Percentiles rank a stretch among this genome's conserved stretches.
phyloP scores from a whole-genome alignment of 1,140 invertebrate species.

The Monomorium pharaonis region DNA sequence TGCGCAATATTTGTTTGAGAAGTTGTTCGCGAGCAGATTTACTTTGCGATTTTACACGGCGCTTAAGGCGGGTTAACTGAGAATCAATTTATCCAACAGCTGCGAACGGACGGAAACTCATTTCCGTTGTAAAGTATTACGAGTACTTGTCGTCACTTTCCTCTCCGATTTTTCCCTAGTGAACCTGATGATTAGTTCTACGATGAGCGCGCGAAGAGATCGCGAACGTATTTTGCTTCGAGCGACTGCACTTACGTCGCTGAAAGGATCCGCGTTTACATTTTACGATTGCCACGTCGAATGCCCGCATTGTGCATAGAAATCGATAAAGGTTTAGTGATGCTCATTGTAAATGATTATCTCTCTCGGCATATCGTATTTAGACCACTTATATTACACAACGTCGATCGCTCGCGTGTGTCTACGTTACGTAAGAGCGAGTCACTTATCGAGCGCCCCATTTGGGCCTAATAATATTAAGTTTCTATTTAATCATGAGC shows the following conservation, averaged over 20 bases:
- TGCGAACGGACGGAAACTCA: conserved; percentile 33
- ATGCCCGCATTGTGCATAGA: neutral
- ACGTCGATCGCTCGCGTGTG: conserved; percentile 30
- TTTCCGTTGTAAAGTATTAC: conserved; percentile 25
- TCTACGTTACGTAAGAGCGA: conserved; percentile 28
- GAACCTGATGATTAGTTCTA: neutral
- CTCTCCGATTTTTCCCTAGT: neutral
- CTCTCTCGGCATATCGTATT: neutral
- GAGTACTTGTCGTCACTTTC: conserved; percentile 26
- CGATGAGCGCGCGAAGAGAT: neutral
- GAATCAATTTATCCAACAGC: conserved; percentile 46
- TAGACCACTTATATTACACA: conserved; percentile 16
- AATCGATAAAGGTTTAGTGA: neutral
- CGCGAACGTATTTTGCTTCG: neutral
- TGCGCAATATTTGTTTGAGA: neutral
- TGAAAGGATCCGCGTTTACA: neutral
- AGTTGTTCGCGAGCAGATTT: neutral
- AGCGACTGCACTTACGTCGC: neutral
- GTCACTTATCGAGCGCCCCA: conserved; percentile 42
- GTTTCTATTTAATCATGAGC: conserved; percentile 49
- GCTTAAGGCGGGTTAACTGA: conserved; percentile 14
- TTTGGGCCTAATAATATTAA: conserved; percentile 35
- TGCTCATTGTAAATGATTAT: neutral
- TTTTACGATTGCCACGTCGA: conserved; percentile 1
- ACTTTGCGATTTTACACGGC: neutral